Evolutionary conservation across 2,888 invertebrate species (phyloP).

Genomic region (Limnephilus auricula): DNA sequence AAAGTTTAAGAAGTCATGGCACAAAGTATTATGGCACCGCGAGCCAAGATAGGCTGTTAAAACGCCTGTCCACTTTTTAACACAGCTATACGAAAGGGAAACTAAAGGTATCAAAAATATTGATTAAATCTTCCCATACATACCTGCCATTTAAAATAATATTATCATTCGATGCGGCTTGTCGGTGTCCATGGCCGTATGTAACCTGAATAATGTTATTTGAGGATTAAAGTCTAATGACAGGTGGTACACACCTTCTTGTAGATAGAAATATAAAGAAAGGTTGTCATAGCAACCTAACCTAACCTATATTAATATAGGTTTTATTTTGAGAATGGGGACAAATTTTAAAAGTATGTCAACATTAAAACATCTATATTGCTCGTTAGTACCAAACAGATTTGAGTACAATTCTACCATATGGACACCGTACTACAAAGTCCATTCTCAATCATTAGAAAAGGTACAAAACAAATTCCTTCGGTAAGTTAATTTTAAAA

Average conservation of each 20-base stretch:
- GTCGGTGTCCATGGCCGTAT: neutral
- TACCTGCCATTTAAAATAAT: constrained; percentile 2
- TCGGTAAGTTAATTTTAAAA: too few relatives aligned
- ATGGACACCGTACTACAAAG: too few relatives aligned
- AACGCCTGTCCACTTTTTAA: constrained; percentile 53
- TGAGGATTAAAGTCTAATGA: neutral
- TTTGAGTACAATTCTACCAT: too few relatives aligned
- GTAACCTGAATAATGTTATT: neutral
- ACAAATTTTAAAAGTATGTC: too few relatives aligned
- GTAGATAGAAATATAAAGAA: neutral
- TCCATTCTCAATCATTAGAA: too few relatives aligned
- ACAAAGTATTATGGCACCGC: constrained; percentile 3
- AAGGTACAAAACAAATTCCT: too few relatives aligned
- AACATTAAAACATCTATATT: too few relatives aligned
- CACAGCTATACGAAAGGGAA: constrained; percentile 37
- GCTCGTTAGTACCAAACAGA: too few relatives aligned
- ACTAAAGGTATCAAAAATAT: constrained; percentile 23
- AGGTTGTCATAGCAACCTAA: neutral
- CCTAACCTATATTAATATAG: neutral
- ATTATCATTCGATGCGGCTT: neutral
- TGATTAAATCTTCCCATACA: neutral
- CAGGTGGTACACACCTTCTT: neutral
- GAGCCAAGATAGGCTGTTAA: constrained; percentile 29
- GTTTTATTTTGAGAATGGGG: too few relatives aligned
- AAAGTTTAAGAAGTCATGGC: neutral